Evolutionary conservation across 2,113 vertebrate genomes (phyloP).

Genomic region (Todiramphus saurophagus): DNA sequence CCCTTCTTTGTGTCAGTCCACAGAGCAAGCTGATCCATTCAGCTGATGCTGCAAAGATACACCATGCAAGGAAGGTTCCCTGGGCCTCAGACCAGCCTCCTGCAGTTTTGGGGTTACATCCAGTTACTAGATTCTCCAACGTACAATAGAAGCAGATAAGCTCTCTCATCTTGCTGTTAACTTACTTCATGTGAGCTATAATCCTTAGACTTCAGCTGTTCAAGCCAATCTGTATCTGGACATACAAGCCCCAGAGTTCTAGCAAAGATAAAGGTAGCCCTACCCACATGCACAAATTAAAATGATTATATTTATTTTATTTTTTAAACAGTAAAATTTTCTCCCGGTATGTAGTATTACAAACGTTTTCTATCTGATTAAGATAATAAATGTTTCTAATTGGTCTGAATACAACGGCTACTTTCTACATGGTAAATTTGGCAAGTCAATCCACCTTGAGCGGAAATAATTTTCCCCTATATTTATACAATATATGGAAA

Average conservation of each 20-base stretch:
- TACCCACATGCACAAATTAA: rapidly evolving
- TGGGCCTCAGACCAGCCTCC: neutral
- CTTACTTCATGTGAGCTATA: neutral
- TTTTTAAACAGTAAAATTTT: neutral
- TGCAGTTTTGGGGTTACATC: neutral
- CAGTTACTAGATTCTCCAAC: neutral
- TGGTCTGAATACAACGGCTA: neutral
- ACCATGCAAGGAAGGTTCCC: neutral
- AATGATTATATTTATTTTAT: neutral
- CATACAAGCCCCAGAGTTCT: neutral
- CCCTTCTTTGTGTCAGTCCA: neutral
- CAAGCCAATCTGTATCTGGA: neutral
- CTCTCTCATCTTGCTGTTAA: neutral
- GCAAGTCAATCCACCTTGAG: neutral
- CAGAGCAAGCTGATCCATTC: neutral
- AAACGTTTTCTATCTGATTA: neutral
- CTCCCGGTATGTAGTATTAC: neutral
- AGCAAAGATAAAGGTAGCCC: neutral
- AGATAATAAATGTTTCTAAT: neutral
- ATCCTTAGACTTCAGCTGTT: neutral
- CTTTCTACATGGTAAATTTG: neutral
- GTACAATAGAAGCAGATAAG: neutral
- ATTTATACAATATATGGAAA: neutral
- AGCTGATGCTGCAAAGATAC: neutral
- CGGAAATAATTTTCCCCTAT: neutral